Evolutionary conservation across 2,113 vertebrate species (phyloP).

Genomic region (Ceyx cyanopectus): DNA sequence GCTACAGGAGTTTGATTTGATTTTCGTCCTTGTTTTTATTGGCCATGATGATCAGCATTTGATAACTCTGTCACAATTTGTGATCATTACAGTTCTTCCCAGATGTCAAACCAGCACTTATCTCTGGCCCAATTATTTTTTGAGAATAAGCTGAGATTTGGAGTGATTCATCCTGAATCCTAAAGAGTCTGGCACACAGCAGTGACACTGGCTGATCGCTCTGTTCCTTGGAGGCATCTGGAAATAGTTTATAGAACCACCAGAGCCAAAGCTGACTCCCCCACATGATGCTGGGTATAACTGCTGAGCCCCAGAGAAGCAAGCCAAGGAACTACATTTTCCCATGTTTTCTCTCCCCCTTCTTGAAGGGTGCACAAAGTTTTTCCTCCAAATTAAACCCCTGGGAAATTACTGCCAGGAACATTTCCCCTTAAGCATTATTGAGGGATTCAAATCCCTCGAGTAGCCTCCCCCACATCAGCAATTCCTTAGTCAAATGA

Average conservation of each 20-base stretch:
- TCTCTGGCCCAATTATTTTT: slow-evolving; percentile 24
- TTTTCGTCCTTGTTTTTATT: slow-evolving; percentile 5
- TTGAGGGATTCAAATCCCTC: not conserved
- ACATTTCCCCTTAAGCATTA: not conserved
- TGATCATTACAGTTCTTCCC: slow-evolving; percentile 9
- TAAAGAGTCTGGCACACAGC: not conserved
- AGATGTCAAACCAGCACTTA: slow-evolving; percentile 44
- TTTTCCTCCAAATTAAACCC: not conserved
- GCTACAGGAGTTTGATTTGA: not conserved
- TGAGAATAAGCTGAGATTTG: slow-evolving; percentile 24
- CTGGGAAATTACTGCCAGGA: not conserved
- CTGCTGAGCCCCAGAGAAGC: not conserved
- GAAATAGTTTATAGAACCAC: slow-evolving; percentile 23
- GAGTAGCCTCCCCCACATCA: not conserved
- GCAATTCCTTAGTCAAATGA: not conserved
- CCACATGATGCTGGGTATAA: slow-evolving; percentile 6
- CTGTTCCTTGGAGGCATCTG: slow-evolving; percentile 63
- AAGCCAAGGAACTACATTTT: not conserved
- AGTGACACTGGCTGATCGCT: slow-evolving; percentile 47
- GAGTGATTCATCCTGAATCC: slow-evolving; percentile 12
- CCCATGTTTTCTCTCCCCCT: not conserved
- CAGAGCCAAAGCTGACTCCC: slow-evolving; percentile 36
- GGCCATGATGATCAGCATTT: not conserved
- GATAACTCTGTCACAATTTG: slow-evolving; percentile 16
- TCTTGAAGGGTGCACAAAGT: not conserved